Evolutionary conservation across 2,113 vertebrate species (phyloP).

Genomic region (Erythrocercus mccallii): DNA sequence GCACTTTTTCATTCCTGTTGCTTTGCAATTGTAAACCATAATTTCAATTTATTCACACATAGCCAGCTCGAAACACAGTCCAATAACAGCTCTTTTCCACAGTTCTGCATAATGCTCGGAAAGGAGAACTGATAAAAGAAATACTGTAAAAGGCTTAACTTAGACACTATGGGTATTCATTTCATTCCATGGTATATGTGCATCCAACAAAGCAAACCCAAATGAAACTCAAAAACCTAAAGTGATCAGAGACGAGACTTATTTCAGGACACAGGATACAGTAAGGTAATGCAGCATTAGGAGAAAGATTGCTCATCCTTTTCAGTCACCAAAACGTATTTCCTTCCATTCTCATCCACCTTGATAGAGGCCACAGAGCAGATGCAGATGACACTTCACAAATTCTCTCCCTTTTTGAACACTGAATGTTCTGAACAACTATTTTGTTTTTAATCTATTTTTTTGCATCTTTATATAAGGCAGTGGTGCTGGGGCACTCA

Average conservation of each 20-base stretch:
- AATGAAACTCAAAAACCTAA: neutral
- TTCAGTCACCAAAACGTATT: constrained; percentile 27
- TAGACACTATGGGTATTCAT: neutral
- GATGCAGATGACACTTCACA: neutral
- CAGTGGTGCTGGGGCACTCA: neutral
- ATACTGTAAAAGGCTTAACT: constrained; percentile 8
- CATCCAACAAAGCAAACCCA: neutral
- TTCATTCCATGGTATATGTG: neutral
- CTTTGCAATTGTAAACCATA: neutral
- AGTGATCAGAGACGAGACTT: neutral
- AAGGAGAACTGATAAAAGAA: neutral
- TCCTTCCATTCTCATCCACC: constrained; percentile 18
- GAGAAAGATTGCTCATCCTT: neutral
- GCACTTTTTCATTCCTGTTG: neutral
- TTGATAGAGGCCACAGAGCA: constrained; percentile 18
- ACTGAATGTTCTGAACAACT: neutral
- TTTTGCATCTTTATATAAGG: neutral
- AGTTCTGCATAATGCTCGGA: neutral
- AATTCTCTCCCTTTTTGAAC: neutral
- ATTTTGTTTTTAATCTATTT: neutral
- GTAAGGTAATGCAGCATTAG: neutral
- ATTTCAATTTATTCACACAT: neutral
- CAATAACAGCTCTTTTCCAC: neutral
- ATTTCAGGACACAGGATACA: neutral
- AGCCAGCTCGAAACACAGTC: neutral